Conservation (phyloP, 2,797 vertebrate genomes). For the Hypotaenidia okinawae region DNA sequence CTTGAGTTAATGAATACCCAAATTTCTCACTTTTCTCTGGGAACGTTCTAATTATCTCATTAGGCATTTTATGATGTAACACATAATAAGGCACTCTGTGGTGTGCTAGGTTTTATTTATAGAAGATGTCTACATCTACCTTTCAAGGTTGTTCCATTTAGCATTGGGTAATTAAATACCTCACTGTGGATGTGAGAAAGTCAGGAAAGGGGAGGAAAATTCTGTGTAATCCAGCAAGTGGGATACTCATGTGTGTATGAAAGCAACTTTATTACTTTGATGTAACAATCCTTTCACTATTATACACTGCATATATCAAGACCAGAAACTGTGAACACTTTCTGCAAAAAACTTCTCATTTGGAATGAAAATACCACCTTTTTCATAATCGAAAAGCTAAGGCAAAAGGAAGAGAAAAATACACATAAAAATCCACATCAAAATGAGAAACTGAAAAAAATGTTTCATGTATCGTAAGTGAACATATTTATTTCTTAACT, state of each 20-base stretch:
- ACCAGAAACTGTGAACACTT: not conserved
- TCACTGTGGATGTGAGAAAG: not conserved
- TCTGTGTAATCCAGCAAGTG: not conserved
- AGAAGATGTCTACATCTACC: not conserved
- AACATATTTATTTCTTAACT: not conserved
- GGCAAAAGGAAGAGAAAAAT: not conserved
- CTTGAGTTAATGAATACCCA: not conserved
- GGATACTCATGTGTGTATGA: not conserved
- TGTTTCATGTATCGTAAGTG: fast-evolving
- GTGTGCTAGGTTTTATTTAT: not conserved
- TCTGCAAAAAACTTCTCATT: not conserved
- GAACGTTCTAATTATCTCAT: not conserved
- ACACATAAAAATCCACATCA: not conserved
- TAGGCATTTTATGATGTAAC: not conserved
- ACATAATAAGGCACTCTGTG: not conserved
- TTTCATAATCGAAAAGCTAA: not conserved
- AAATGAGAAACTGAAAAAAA: not conserved
- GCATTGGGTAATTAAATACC: not conserved
- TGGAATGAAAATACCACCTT: not conserved
- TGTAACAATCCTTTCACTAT: not conserved
- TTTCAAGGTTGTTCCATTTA: not conserved
- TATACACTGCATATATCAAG: not conserved
- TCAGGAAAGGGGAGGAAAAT: not conserved
- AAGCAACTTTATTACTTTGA: not conserved
- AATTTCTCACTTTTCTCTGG: not conserved